Base-by-base conservation (phyloP, 2,113 vertebrate genomes). In the Madoqua kirkii region DNA sequence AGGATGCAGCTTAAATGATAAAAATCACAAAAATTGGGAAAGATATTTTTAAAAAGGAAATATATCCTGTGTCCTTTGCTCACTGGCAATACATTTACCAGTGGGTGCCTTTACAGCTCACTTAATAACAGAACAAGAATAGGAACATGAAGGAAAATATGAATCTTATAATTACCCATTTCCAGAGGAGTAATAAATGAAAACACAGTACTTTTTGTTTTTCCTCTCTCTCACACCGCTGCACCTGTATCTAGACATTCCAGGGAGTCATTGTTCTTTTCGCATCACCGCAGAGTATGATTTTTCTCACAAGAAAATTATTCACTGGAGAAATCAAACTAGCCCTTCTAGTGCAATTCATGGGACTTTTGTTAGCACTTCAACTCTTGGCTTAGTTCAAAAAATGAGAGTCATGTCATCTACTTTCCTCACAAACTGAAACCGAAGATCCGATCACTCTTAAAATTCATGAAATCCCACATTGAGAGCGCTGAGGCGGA, bases 91-190 rank as follows among this genome's bases (percentile, higher is more conserved):
- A n/a, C 6, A 48, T n/a, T 62, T 83, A 40, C 36, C 40, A 55
- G 19, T 55, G 29, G 6, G 6, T 50, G 13, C 8, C 79, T 64
- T 50, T 23, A 79, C 3, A 60, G 16, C 31, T 64, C 15, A 36
- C 19, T 93, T 64, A 87, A 60, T 43, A 96, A 43, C 19, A 64
- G 67, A 45, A 52, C 7, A 40, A 62, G 40, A 71, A 86, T 14
- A 92, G n/a, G 23, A 33, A 87, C 31, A 55, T 2, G 21, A 62
- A 93, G 13, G 40, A 81, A 93, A 82, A 71, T 27, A 78, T 40
- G 12, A 96, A 78, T 88, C 86, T 96, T 94, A 33, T 59, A 78
- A 91, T 81, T 87, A 85, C 31, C 6, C 29, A 91, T 50, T 94
- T 95, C 23, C 78, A 87, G 6, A 88, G 50, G 43, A 91, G 45